A percentile compares a stretch with the other conserved stretches of the same genome.
Conservation (phyloP, 2,797 vertebrate species). For the Schizothorax lantsangensis region DNA sequence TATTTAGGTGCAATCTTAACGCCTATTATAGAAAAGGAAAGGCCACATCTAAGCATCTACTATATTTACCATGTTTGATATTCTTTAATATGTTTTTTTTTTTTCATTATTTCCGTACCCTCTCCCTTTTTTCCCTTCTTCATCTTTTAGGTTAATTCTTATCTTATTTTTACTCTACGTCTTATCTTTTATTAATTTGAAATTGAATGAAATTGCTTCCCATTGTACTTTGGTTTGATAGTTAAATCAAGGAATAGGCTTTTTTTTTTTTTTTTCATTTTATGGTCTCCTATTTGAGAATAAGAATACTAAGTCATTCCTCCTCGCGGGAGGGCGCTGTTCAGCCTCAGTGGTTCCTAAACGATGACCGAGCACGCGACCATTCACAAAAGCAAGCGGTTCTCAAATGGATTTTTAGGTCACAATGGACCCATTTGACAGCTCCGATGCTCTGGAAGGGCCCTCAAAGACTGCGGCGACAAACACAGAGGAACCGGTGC, state of each 20-base stretch:
- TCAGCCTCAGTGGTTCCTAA: background rate
- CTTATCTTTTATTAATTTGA: no score
- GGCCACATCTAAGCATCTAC: no score
- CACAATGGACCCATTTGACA: constrained; percentile 74
- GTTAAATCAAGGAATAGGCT: no score
- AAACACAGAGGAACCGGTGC: constrained; percentile 56
- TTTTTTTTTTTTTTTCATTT: background rate
- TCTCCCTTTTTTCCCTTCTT: background rate
- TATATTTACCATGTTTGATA: no score
- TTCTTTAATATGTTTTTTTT: no score
- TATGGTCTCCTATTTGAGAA: background rate
- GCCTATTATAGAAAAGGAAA: background rate
- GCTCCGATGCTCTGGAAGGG: constrained; percentile 56
- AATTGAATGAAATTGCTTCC: no score
- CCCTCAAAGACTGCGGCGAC: constrained; percentile 50
- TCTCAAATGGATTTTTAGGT: constrained; percentile 11
- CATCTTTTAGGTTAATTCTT: no score
- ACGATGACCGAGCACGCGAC: constrained; percentile 9
- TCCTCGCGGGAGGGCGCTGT: constrained; percentile 54
- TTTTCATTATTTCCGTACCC: no score
- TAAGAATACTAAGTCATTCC: background rate
- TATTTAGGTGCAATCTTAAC: background rate
- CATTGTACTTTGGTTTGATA: no score
- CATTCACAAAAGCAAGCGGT: constrained; percentile 9
- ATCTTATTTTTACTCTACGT: no score